Percentiles rank a stretch among this genome's conserved stretches.
Evolutionary conservation across 2,113 vertebrate species (phyloP).

Genomic region (Collichthys lucidus): DNA sequence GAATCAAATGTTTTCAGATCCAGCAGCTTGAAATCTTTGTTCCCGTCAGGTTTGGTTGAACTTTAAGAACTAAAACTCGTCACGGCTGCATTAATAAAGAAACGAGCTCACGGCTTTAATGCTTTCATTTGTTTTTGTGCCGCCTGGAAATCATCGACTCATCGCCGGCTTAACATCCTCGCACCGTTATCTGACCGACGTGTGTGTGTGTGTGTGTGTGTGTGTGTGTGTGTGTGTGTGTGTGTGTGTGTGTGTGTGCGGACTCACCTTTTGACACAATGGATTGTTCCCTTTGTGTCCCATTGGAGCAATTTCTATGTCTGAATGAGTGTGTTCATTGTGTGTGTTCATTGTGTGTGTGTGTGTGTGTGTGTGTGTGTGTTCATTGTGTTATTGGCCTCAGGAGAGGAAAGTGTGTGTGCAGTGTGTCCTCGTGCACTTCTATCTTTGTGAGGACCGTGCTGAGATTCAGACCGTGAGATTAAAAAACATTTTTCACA

Average conservation of each 20-base stretch:
- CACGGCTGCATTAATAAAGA: constrained; percentile 48
- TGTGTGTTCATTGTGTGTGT: neutral
- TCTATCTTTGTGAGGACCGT: too few relatives aligned
- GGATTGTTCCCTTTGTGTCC: neutral
- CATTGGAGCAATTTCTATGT: neutral
- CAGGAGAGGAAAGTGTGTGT: too few relatives aligned
- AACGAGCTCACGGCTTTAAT: constrained; percentile 51
- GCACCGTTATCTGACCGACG: constrained; percentile 43
- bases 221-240: neutral
- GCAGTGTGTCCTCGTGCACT: too few relatives aligned
- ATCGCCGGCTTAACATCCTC: constrained; percentile 37
- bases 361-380: neutral
- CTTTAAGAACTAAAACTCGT: constrained; percentile 46
- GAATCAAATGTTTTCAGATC: constrained; percentile 1
- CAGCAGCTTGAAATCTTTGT: constrained; percentile 33
- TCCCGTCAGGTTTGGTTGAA: constrained; percentile 42
- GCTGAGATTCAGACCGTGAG: too few relatives aligned
- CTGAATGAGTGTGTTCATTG: neutral
- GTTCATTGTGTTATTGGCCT: neutral
- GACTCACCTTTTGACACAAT: neutral
- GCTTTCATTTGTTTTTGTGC: constrained; percentile 65
- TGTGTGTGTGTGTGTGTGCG: constrained; percentile 26
- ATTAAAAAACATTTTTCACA: too few relatives aligned
- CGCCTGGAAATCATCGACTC: constrained; percentile 60
- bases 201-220: too few relatives aligned